These are phyloP conservation scores for Bombus waltoni DNA, from an alignment of 1,140 invertebrate species.

Conservation along the genomic window DNA sequence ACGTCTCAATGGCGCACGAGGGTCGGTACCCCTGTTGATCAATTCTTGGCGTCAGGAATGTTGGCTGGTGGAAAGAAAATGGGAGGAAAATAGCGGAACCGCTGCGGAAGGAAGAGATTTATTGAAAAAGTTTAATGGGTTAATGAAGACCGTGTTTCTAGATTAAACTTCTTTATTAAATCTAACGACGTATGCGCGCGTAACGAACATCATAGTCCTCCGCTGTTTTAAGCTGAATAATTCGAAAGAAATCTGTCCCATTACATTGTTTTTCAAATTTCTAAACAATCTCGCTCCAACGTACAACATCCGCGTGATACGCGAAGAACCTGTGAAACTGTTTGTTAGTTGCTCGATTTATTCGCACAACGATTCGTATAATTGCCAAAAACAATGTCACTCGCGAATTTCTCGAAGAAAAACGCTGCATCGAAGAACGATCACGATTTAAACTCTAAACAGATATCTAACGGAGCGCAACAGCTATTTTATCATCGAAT, in stretches of 20 bases:
- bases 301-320: too few species aligned
- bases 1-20: too few species aligned
- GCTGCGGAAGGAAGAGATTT: background rate
- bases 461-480: too few species aligned
- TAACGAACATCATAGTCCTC: background rate
- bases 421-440: background rate
- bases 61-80: background rate
- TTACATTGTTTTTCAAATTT: too few species aligned
- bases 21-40: background rate
- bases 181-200: background rate
- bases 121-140: background rate
- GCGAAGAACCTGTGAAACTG: too few species aligned
- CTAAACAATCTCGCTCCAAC: too few species aligned
- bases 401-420: background rate
- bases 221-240: background rate
- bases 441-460: too few species aligned
- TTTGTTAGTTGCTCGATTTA: too few species aligned
- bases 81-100: background rate
- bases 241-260: background rate
- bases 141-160: background rate
- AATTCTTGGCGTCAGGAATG: background rate
- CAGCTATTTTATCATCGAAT: background rate
- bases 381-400: background rate
- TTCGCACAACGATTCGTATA: background rate
- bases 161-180: constrained; percentile 14